Conservation (phyloP, 2,113 vertebrate species). For the Microtus richardsoni region DNA sequence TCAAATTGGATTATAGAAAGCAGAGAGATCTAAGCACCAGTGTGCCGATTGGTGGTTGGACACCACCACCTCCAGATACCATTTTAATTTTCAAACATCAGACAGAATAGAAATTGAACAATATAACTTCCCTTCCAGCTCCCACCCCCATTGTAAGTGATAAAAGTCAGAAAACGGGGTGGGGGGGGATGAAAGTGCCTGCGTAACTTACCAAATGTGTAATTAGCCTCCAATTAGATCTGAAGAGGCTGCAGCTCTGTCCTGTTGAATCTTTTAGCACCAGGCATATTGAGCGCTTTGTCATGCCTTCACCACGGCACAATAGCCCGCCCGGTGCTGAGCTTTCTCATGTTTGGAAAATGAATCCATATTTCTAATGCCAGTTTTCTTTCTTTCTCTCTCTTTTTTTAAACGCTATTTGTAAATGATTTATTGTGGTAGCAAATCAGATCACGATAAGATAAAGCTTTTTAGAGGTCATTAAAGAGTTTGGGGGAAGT, state of each 20-base stretch:
- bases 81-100: conserved; percentile 60
- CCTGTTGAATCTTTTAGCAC: conserved; percentile 66
- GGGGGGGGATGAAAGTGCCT: neutral
- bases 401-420: conserved; percentile 83
- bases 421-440: conserved; percentile 89
- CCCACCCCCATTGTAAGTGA: neutral
- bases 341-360: conserved; percentile 83
- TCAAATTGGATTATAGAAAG: conserved; percentile 42
- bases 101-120: conserved; percentile 53
- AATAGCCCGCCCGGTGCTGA: conserved; percentile 74
- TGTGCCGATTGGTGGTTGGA: neutral
- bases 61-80: conserved; percentile 7
- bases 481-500: conserved; percentile 89
- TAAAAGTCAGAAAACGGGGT: conserved; percentile 61
- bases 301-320: conserved; percentile 75
- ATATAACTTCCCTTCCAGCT: conserved; percentile 36
- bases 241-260: conserved; percentile 30
- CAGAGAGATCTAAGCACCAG: neutral
- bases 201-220: conserved; percentile 58
- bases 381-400: conserved; percentile 65
- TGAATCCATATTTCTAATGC: conserved; percentile 86
- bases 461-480: conserved; percentile 91
- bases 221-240: conserved; percentile 66
- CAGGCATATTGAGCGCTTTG: conserved; percentile 77
- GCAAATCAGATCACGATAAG: conserved; percentile 89